Evolutionary conservation across 2,797 vertebrate genomes (phyloP).

Genomic region (Glossophaga mutica): DNA sequence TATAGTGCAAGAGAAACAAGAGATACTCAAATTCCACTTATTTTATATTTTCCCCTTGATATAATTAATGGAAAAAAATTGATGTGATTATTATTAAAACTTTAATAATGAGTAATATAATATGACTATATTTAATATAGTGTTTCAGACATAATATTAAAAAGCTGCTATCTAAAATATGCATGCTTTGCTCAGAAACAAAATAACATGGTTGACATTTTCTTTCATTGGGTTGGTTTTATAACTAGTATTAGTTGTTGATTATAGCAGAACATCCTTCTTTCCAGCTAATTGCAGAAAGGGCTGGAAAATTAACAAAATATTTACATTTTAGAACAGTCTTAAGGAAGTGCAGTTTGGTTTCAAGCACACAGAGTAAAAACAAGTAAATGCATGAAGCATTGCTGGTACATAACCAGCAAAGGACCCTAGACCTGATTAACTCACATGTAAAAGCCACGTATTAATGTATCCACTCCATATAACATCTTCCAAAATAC

Average conservation of each 20-base stretch:
- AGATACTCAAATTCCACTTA: neutral
- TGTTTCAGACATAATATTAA: conserved; percentile 29
- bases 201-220: neutral
- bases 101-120: conserved; percentile 17
- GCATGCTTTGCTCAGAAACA: conserved; percentile 21
- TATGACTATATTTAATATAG: neutral
- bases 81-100: conserved; percentile 1
- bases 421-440: neutral
- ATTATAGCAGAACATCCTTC: conserved; percentile 2
- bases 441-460: conserved; percentile 10
- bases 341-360: neutral
- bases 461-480: neutral
- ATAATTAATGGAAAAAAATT: neutral
- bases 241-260: conserved; percentile 13
- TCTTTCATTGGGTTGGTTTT: conserved; percentile 2
- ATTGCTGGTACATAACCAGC: neutral
- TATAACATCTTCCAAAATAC: conserved; percentile 38
- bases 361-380: conserved; percentile 16
- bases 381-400: neutral
- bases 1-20: neutral
- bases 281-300: neutral
- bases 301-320: neutral
- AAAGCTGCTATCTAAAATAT: conserved; percentile 40
- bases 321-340: conserved; percentile 25
- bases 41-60: neutral